Percentiles rank a stretch among this genome's conserved stretches.
These are phyloP conservation scores for Meleagris gallopavo DNA, from an alignment of 2,113 vertebrate genomes.

Conservation along the genomic window DNA sequence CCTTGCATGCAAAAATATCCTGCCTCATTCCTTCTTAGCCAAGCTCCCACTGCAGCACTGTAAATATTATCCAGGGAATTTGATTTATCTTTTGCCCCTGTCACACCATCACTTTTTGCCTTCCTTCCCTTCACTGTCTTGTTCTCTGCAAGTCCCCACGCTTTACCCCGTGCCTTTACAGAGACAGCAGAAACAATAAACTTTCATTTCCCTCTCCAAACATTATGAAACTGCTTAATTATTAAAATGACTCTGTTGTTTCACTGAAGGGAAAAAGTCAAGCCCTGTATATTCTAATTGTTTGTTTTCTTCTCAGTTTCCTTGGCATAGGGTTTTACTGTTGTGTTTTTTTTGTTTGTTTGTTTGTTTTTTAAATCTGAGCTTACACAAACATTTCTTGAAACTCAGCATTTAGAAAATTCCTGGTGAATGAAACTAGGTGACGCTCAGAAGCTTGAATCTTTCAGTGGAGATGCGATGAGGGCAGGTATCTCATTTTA, in stretches of 20 bases:
- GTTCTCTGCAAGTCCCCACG: not conserved
- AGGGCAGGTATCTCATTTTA: not conserved
- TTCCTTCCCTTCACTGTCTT: not conserved
- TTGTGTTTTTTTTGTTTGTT: not conserved
- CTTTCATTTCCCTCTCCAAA: conserved; percentile 52
- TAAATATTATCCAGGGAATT: conserved; percentile 23
- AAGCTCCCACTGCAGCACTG: not conserved
- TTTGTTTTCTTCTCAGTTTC: conserved; percentile 61
- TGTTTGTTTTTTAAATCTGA: too few species aligned
- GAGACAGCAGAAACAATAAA: conserved; percentile 46
- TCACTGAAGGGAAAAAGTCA: conserved; percentile 46
- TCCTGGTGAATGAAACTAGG: not conserved
- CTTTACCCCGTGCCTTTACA: not conserved
- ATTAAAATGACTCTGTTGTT: conserved; percentile 58
- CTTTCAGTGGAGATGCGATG: not conserved
- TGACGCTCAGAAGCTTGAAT: not conserved
- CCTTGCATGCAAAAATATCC: not conserved
- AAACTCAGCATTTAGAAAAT: not conserved
- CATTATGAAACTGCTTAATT: conserved; percentile 49
- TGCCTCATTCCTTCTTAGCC: conserved; percentile 4
- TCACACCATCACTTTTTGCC: not conserved
- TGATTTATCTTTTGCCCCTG: conserved; percentile 3
- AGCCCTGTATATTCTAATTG: not conserved
- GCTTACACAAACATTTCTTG: conserved; percentile 38
- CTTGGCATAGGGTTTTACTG: not conserved